Evolutionary conservation across 2,113 vertebrate genomes (phyloP).

Genomic region (Drymodes brunneopygia): DNA sequence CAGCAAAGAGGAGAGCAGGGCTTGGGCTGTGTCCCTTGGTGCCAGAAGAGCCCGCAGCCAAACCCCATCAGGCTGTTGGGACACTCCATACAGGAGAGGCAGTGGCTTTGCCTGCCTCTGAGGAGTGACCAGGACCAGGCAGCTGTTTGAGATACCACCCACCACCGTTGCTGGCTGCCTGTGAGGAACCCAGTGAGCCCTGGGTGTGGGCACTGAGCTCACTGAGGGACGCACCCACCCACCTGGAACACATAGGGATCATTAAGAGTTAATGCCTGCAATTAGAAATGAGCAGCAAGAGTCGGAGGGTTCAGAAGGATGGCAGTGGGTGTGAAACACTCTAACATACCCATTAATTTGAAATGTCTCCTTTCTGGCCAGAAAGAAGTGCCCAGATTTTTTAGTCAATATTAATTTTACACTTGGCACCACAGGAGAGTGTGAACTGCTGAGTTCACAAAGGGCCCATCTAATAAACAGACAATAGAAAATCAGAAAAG

Average conservation of each 20-base stretch:
- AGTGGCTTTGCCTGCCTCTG: background rate
- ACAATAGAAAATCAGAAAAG: slow-evolving; percentile 55
- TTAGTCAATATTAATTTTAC: slow-evolving; percentile 73
- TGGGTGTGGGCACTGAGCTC: background rate
- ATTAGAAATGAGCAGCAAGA: slow-evolving; percentile 20
- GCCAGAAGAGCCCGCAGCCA: background rate
- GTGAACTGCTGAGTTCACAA: slow-evolving; percentile 61
- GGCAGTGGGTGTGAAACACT: slow-evolving; percentile 50
- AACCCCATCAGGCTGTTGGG: background rate
- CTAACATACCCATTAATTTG: slow-evolving; percentile 55
- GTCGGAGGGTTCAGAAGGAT: slow-evolving; percentile 26
- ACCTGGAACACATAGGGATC: background rate
- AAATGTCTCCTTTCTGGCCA: slow-evolving; percentile 49
- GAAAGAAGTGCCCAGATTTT: slow-evolving; percentile 61
- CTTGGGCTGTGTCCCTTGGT: background rate
- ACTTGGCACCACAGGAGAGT: slow-evolving; percentile 62
- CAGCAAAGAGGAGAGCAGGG: background rate
- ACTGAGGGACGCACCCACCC: background rate
- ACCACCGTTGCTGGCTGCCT: background rate
- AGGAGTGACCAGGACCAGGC: background rate
- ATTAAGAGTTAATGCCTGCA: slow-evolving; percentile 53
- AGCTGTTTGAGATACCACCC: background rate
- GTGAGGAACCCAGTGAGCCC: background rate
- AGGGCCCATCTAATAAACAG: slow-evolving; percentile 65
- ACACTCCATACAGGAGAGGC: background rate